Base-by-base conservation (phyloP, 1,140 invertebrate genomes). In the Leptinotarsa undecemlineata region DNA sequence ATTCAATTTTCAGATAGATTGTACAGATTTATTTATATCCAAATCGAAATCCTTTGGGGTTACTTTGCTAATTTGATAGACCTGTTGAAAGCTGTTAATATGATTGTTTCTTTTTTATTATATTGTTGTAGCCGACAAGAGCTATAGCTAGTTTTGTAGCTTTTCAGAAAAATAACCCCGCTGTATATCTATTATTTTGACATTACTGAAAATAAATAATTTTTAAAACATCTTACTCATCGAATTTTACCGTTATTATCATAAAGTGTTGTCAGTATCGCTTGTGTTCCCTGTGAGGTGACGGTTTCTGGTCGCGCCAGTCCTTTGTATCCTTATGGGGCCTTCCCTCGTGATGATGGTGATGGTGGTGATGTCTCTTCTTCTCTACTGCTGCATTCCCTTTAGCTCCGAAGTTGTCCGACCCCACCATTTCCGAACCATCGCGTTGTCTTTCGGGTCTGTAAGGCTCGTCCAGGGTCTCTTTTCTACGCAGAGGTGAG, bases 291-390 rank as follows among this genome's bases (percentile, higher is more conserved):
- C 79, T 73, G 42, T 78, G 74, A 17, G 78, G 79, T 33, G 77
- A 79, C 19, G 79, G 74, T 62, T 77, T 72, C 4, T 75, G 73
- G 11, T 79, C 77, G 13, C 81, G 74, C 81, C 82, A 82, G 17
- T 83, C 82, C 67, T 78, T 78, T 2, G 72, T 77, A 61, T 81
- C 78, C 63, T 81, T 82, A 48, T 78, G 71, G 71, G 81, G 47
- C 60, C 82, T 79, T 51, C 82, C 76, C 20, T 85, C 81, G 74
- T 86, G 86, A 83, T 94, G 92, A 81, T 95, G 92, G 79, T 94
- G 94, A 84, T 94, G 92, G 81, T 95, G 92, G 79, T 94, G 94
- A 74, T 96, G 94, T 78, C 95, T 94, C 82, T 95, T 94, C 78
- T 93, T 92, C 57, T 91, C 89, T 68, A 92, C 91, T 84, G 94